A percentile compares a stretch with the other conserved stretches of the same genome.
phyloP scores from a whole-genome alignment of 2,797 vertebrate genomes.

The Philypnodon macrostomus region DNA sequence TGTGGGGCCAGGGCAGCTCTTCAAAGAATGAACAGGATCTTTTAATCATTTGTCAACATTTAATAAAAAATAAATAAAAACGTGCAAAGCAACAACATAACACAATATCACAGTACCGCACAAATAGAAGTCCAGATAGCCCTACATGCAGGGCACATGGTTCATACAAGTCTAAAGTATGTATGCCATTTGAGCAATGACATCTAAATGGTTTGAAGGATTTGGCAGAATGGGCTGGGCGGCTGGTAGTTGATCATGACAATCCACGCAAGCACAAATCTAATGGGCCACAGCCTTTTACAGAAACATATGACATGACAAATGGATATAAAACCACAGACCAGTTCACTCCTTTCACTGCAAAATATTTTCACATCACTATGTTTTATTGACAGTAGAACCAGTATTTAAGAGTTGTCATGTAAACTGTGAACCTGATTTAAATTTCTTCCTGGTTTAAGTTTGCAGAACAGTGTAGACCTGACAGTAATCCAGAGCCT shows the following conservation, averaged over 20 bases:
- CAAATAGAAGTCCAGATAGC: slow-evolving; percentile 8
- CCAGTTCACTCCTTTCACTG: not conserved
- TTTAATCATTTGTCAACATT: slow-evolving; percentile 1
- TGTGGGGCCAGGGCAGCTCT: too few species aligned
- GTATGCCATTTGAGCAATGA: not conserved
- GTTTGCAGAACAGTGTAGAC: not conserved
- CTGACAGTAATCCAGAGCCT: not conserved
- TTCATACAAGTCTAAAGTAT: slow-evolving; percentile 8
- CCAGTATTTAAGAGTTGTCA: not conserved
- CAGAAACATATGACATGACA: slow-evolving; percentile 30
- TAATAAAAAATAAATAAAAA: slow-evolving; percentile 12
- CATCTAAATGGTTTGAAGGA: not conserved
- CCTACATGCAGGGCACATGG: slow-evolving; percentile 10
- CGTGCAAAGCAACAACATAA: slow-evolving; percentile 13
- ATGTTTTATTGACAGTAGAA: not conserved
- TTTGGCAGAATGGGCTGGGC: slow-evolving; percentile 2
- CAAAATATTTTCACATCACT: not conserved
- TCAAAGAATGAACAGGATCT: not conserved
- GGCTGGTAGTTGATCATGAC: slow-evolving; percentile 11
- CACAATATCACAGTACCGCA: slow-evolving; percentile 10
- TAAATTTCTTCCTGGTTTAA: not conserved
- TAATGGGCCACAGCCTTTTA: slow-evolving; percentile 20
- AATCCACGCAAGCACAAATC: slow-evolving; percentile 27
- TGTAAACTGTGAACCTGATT: slow-evolving; percentile 3
- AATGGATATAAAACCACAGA: not conserved